A percentile compares a stretch with the other conserved stretches of the same genome.
Evolutionary conservation across 2,113 vertebrate species (phyloP).

Genomic region (Cottus gobio): DNA sequence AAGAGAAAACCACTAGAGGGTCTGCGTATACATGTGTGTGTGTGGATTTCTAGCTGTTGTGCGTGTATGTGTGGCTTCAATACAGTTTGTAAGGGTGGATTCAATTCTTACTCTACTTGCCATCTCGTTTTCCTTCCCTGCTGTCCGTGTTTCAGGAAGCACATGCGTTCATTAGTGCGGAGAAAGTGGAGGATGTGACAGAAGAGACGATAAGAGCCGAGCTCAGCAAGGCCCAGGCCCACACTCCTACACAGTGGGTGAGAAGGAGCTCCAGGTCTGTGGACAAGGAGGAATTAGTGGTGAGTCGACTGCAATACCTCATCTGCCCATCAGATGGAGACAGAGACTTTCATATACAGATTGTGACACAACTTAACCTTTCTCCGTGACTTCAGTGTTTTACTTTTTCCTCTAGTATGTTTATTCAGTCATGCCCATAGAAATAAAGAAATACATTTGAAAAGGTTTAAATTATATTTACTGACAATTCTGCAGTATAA

Average conservation of each 20-base stretch:
- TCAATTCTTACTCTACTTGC: conserved; percentile 31
- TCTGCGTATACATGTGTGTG: conserved; percentile 41
- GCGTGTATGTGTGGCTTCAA: conserved; percentile 11
- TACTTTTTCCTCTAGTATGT: background rate
- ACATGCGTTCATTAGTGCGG: conserved; percentile 78
- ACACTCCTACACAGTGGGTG: conserved; percentile 71
- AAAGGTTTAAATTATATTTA: background rate
- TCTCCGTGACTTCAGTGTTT: background rate
- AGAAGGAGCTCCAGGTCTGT: conserved; percentile 73
- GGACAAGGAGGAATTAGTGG: conserved; percentile 83
- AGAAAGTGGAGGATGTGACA: conserved; percentile 80
- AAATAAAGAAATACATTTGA: background rate
- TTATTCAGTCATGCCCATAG: background rate
- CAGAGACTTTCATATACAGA: conserved; percentile 47
- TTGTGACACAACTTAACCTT: background rate
- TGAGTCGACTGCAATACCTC: conserved; percentile 60
- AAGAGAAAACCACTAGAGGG: conserved; percentile 58
- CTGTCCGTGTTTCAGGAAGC: conserved; percentile 78
- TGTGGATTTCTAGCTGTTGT: conserved; percentile 11
- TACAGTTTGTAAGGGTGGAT: conserved; percentile 27
- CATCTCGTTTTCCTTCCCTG: conserved; percentile 26
- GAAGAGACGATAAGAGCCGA: conserved; percentile 77
- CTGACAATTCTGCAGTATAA: background rate
- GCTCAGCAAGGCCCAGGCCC: conserved; percentile 68
- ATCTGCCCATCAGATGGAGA: conserved; percentile 66